Base-by-base conservation (phyloP, 2,888 invertebrate species). In the Mimumesa dahlbomi region DNA sequence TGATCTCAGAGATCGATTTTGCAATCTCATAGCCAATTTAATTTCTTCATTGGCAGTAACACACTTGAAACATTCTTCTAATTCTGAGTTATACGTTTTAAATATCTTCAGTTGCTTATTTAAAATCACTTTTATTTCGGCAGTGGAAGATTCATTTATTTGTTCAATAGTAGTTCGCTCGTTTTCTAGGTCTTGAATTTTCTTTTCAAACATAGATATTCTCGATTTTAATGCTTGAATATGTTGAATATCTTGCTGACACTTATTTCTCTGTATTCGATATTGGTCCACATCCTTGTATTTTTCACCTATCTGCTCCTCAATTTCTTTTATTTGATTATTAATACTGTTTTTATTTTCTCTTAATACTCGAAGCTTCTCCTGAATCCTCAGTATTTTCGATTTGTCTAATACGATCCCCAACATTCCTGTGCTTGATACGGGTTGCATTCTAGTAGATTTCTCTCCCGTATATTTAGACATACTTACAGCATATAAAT, bases 381-480 rank as follows among this genome's bases (percentile, higher is more conserved):
- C 70, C 4, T 81, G 84, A 0, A 86, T 75, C 29, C 90, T 74
- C 65, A 90, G 86, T 6, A 93, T 79, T 77, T 91, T 90, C 1
- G 90, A 90, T 4, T 90, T 84, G 77, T 95, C 94, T 0, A 93
- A 81, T 0, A 92, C 91, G 76, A 92, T 91, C 0, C 93, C 93
- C 1, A 95, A 85, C 0, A 92, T 85, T 5, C 90, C 90, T 50
- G 92, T 91, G 0, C 91, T 90, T 0, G 83, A 77, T 1, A 95
- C 91, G 65, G 91, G 90, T 7, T 88, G 89, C 16, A 93, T 93
- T 5, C 92, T 91, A 2, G 92, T 91, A 0, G 93, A 93, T 67
- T 91, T 92, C 48, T 91, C 92, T 0, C 91, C 91, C 1, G 94
- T 92, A 85, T 95, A 95, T 18, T 91, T 91, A 0, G 95, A 95